phyloP scores from a whole-genome alignment of 1,140 invertebrate genomes.

The Orius insidiosus region DNA sequence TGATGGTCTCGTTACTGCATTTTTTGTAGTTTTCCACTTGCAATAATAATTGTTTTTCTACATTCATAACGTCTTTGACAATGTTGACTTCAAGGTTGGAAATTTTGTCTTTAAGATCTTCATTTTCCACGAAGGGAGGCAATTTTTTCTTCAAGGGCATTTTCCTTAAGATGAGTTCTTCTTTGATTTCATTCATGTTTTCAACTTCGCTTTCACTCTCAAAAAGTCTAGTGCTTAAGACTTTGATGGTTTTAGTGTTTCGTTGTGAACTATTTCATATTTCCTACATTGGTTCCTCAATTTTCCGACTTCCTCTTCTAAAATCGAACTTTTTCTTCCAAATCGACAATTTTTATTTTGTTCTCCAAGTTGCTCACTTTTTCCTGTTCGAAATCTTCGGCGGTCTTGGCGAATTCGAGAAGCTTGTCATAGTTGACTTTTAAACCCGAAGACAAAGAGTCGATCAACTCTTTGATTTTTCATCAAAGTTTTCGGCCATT shows the following conservation, averaged over 20 bases:
- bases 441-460: neutral
- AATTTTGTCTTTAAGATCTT: slow-evolving; percentile 7
- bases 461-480: slow-evolving; percentile 3
- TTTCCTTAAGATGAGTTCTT: slow-evolving; percentile 9
- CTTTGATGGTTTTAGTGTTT: slow-evolving; percentile 15
- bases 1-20: slow-evolving; percentile 10
- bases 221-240: slow-evolving; percentile 13
- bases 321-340: slow-evolving; percentile 11
- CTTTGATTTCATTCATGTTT: slow-evolving; percentile 12
- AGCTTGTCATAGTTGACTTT: slow-evolving; percentile 3
- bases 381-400: slow-evolving; percentile 6
- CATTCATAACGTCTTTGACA: slow-evolving; percentile 11
- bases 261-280: slow-evolving; percentile 15
- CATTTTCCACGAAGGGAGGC: slow-evolving; percentile 9
- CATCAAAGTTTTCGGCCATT: slow-evolving; percentile 11
- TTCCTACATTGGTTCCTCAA: slow-evolving; percentile 11
- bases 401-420: neutral
- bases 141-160: slow-evolving; percentile 13
- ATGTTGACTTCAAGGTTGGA: neutral
- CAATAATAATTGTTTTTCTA: slow-evolving; percentile 10
- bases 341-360: slow-evolving; percentile 11
- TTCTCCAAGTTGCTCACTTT: slow-evolving; percentile 7
- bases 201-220: slow-evolving; percentile 16
- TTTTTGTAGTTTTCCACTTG: slow-evolving; percentile 15
- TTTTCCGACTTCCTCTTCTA: slow-evolving; percentile 6